These are phyloP conservation scores for Thinocorus orbignyianus DNA, from an alignment of 2,113 vertebrate genomes.

Conservation along the genomic window DNA sequence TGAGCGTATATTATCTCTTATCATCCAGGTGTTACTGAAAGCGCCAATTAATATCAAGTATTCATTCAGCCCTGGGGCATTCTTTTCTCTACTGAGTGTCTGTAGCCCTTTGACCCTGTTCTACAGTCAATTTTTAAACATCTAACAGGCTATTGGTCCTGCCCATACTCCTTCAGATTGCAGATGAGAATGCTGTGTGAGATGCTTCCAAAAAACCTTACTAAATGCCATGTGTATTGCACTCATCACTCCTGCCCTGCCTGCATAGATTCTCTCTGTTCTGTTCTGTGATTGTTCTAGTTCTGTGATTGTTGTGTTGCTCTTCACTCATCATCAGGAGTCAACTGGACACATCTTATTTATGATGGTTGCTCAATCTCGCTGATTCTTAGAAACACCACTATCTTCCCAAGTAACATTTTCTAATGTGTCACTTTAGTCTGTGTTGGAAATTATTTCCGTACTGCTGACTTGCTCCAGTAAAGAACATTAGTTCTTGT, in stretches of 20 bases:
- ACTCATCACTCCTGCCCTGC: background rate
- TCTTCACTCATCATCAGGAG: background rate
- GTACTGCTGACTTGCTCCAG: background rate
- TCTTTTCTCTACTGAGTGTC: background rate
- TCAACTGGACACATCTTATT: background rate
- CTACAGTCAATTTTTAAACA: background rate
- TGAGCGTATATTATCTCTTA: background rate
- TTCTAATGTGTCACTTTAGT: background rate
- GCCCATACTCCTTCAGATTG: background rate
- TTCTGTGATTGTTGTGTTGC: background rate
- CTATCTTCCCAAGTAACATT: background rate
- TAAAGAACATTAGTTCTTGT: background rate
- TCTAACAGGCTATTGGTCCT: background rate
- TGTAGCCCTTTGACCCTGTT: background rate
- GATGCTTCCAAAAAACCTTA: background rate
- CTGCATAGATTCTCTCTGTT: background rate
- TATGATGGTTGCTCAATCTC: background rate
- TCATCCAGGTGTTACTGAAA: background rate
- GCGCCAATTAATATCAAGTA: background rate
- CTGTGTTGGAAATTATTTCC: background rate
- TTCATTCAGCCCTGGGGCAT: background rate
- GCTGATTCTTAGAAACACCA: background rate
- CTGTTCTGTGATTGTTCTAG: background rate
- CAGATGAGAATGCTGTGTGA: background rate
- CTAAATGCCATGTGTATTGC: background rate